A percentile compares a stretch with the other conserved stretches of the same genome.
Evolutionary conservation across 2,888 invertebrate species (phyloP).

Genomic region (Muschampia plurimacula): DNA sequence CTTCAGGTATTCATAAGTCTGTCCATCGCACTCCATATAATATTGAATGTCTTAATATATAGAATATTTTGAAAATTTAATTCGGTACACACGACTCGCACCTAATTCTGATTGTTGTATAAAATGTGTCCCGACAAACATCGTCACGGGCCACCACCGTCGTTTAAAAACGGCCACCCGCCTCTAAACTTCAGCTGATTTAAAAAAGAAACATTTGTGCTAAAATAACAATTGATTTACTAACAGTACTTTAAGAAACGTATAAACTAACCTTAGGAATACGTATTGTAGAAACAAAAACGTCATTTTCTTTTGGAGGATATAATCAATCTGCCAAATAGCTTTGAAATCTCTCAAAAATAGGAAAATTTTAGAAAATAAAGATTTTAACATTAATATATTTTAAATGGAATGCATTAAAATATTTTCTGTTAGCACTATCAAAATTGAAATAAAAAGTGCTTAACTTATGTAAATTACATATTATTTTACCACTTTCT

Average conservation of each 20-base stretch:
- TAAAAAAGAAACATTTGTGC: background rate
- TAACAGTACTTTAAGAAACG: background rate
- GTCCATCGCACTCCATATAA: background rate
- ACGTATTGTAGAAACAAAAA: background rate
- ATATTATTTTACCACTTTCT: background rate
- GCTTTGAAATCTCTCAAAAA: background rate
- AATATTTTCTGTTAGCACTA: background rate
- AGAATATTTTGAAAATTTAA: background rate
- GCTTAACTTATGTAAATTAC: background rate
- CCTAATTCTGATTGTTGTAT: background rate
- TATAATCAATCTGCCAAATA: too few relatives aligned
- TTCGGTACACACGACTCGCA: conserved; percentile 15
- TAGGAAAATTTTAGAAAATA: too few relatives aligned
- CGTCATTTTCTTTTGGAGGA: too few relatives aligned
- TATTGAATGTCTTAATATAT: background rate
- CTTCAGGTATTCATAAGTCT: background rate
- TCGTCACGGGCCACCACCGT: conserved; percentile 29
- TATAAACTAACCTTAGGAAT: background rate
- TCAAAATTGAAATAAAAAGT: background rate
- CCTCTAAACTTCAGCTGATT: conserved; percentile 12
- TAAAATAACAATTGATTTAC: background rate
- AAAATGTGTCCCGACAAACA: conserved; percentile 14
- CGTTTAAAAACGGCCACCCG: conserved; percentile 28
- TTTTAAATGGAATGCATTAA: background rate
- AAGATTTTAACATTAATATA: background rate